phyloP scores from a whole-genome alignment of 2,888 invertebrate species.

The Pristionchus mayeri region DNA sequence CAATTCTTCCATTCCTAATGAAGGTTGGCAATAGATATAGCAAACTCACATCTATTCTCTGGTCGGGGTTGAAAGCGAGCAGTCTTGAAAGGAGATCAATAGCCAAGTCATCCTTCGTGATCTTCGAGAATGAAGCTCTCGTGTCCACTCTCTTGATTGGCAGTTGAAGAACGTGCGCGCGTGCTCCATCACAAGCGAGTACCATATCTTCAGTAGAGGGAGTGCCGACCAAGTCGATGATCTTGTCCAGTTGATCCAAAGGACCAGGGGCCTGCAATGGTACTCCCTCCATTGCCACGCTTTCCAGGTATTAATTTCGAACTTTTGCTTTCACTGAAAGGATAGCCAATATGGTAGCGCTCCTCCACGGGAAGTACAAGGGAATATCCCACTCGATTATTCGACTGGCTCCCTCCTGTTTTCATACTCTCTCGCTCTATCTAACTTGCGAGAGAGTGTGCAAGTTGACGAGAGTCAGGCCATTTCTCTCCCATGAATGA shows the following conservation, averaged over 20 bases:
- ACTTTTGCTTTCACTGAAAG: too few relatives aligned
- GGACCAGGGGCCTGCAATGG: slow-evolving; percentile 87
- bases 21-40: not conserved
- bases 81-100: slow-evolving; percentile 96
- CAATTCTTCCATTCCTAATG: not conserved
- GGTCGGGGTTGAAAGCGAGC: slow-evolving; percentile 97
- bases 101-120: slow-evolving; percentile 89
- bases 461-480: too few relatives aligned
- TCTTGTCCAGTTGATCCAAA: slow-evolving; percentile 96
- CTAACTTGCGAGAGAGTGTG: too few relatives aligned
- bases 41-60: not conserved
- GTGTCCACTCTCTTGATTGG: slow-evolving; percentile 45
- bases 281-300: too few relatives aligned
- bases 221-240: slow-evolving; percentile 96
- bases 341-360: too few relatives aligned
- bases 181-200: slow-evolving; percentile 95
- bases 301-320: too few relatives aligned
- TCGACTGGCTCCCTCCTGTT: too few relatives aligned
- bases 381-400: too few relatives aligned
- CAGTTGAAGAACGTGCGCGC: slow-evolving; percentile 84
- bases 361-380: too few relatives aligned
- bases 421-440: too few relatives aligned
- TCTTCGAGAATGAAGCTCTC: not conserved
- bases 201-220: slow-evolving; percentile 96
- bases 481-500: too few relatives aligned